Base-by-base conservation (phyloP, 2,888 invertebrate genomes). In the Fragum fragum region DNA sequence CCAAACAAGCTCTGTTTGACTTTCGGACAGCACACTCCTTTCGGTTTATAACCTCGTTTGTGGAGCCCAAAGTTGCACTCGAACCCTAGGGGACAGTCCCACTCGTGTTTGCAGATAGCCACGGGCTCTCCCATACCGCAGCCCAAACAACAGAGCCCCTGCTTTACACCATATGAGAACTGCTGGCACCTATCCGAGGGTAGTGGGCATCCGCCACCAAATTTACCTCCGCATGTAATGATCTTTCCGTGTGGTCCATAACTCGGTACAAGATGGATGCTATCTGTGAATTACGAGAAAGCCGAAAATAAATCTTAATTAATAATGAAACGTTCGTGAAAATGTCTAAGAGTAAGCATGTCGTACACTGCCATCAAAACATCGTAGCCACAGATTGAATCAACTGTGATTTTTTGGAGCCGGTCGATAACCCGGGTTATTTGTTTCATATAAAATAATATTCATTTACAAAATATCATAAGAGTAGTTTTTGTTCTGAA, bases 1-100 rank as follows among this genome's bases (percentile, higher is more conserved):
- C 57, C 28, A 14, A 57, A 28, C 14, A 57, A 28, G 28, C 28
- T 28, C 1, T 63, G 29, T 28, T 63, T 63, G 9, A 63, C n/a
- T 63, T 63, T 63, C 9, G 14, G 63, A 63, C 63, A 63, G 36
- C 63, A 63, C 1, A 63, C 63, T 9, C 63, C 63, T n/a, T 63
- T 63, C 28, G 63, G 63, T n/a, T 63, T 63, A 3, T 32, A 63
- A 1, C 32, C 63, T 18, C 36, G 18, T 2, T 23, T 23, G 36
- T 36, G 9, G 28, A 36, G 32, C 36, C 63, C 63, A 21, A 32
- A 28, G 36, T 63, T 63, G 21, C 63, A 63, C n/a, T n/a, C 18
- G 36, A 32, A 63, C n/a, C 63, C 63, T n/a, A 36, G 21, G 11
- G 63, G 63, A 29, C 63, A 63, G 29, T 63, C 63, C 63, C 63